Evolutionary conservation across 2,888 invertebrate genomes (phyloP).

Genomic region (Rhimphoctona megacephalus): DNA sequence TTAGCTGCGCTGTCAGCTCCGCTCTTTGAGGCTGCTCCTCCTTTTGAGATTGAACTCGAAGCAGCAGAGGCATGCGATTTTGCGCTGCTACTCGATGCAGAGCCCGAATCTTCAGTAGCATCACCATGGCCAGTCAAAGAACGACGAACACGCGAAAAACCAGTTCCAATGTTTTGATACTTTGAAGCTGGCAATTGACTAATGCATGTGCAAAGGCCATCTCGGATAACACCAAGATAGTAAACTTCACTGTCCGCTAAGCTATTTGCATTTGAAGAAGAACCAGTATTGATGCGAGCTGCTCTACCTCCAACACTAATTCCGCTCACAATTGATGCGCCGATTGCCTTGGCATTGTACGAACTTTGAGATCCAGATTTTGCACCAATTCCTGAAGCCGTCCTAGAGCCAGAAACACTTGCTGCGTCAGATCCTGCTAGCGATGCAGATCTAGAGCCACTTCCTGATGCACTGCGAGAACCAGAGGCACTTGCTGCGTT

Average conservation of each 20-base stretch:
- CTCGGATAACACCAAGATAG: slow-evolving; percentile 48
- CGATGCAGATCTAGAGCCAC: neutral
- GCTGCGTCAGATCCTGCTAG: neutral
- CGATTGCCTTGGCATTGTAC: neutral
- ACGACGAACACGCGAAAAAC: slow-evolving; percentile 33
- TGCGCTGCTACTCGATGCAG: too few species aligned
- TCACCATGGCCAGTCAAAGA: neutral
- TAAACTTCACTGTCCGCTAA: slow-evolving; percentile 33
- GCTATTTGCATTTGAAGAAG: neutral
- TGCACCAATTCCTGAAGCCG: neutral
- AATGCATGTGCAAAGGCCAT: slow-evolving; percentile 52
- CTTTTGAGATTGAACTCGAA: too few species aligned
- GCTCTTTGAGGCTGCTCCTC: too few species aligned
- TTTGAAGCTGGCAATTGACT: slow-evolving; percentile 37
- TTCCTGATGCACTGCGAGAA: neutral
- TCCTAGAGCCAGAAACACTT: neutral
- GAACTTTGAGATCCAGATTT: neutral
- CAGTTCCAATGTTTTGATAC: slow-evolving; percentile 1
- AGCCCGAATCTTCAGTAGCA: neutral
- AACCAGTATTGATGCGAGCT: neutral
- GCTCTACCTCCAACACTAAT: slow-evolving; percentile 12
- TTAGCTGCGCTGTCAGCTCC: too few species aligned
- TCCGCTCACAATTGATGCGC: slow-evolving; percentile 18
- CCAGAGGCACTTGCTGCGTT: neutral
- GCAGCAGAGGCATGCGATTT: too few species aligned